phyloP scores from a whole-genome alignment of 64 coral and sea anemone species.

The Cladopsammia gracilis region DNA sequence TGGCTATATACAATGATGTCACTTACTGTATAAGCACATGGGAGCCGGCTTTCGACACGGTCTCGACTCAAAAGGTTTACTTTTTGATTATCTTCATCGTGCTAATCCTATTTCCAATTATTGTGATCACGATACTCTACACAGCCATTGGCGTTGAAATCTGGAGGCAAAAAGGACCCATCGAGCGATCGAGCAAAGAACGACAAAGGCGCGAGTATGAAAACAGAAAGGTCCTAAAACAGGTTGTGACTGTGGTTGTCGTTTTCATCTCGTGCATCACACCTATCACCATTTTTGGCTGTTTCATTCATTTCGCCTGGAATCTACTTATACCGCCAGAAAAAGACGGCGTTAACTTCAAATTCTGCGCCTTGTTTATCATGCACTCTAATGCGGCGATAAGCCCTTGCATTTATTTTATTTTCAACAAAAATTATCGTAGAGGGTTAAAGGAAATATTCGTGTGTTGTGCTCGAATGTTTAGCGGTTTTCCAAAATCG shows the following conservation, averaged over 20 bases:
- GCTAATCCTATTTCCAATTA: constrained; percentile 60
- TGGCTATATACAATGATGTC: not conserved
- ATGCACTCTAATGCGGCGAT: constrained; percentile 63
- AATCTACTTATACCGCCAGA: not conserved
- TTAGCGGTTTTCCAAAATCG: not conserved
- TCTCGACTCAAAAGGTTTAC: constrained; percentile 59
- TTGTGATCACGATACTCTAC: constrained; percentile 59
- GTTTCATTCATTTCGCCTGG: constrained; percentile 11
- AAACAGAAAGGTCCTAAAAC: constrained; percentile 46
- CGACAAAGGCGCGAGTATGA: constrained; percentile 15
- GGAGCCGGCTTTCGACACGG: constrained; percentile 51
- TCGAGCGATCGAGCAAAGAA: not conserved
- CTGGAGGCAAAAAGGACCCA: constrained; percentile 44
- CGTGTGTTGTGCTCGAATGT: not conserved
- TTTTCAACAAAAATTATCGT: constrained; percentile 78
- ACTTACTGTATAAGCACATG: constrained; percentile 37
- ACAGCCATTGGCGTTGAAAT: constrained; percentile 68
- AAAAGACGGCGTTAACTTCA: constrained; percentile 16
- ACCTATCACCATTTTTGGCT: constrained; percentile 13
- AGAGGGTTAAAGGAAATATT: constrained; percentile 48
- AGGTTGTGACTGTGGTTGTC: constrained; percentile 31
- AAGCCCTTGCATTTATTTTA: constrained; percentile 74
- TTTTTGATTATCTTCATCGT: constrained; percentile 66
- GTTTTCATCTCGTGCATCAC: constrained; percentile 31
- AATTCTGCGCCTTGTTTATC: constrained; percentile 55